phyloP scores from a whole-genome alignment of 1,140 invertebrate species.

The Ectropis grisescens region DNA sequence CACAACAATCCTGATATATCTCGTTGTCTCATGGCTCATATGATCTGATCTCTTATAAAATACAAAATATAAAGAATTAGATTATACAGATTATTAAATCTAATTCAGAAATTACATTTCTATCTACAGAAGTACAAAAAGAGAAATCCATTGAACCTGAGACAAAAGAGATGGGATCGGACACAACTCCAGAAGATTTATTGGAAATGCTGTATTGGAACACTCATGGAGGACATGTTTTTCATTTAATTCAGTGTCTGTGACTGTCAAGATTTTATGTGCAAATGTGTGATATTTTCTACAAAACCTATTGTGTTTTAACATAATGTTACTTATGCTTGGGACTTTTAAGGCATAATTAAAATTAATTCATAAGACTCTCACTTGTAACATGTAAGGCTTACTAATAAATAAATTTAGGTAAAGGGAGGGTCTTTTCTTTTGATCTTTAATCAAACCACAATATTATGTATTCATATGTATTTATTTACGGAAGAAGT shows the following conservation, averaged over 20 bases:
- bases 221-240: slow-evolving; percentile 67
- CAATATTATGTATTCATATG: slow-evolving; percentile 27
- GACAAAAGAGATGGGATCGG: slow-evolving; percentile 50
- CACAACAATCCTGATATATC: slow-evolving; percentile 72
- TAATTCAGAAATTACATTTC: slow-evolving; percentile 57
- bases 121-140: slow-evolving; percentile 67
- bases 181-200: slow-evolving; percentile 40
- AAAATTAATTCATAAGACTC: slow-evolving; percentile 13
- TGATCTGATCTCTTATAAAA: slow-evolving; percentile 58
- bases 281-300: no score
- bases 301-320: no score
- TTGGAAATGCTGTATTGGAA: slow-evolving; percentile 65
- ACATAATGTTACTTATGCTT: slow-evolving; percentile 22
- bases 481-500: slow-evolving; percentile 49
- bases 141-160: slow-evolving; percentile 57
- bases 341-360: slow-evolving; percentile 29
- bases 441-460: slow-evolving; percentile 38
- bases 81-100: slow-evolving; percentile 11
- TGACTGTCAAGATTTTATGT: slow-evolving; percentile 21
- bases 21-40: slow-evolving; percentile 72
- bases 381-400: slow-evolving; percentile 23
- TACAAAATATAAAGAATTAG: slow-evolving; percentile 16
- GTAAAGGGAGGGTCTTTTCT: slow-evolving; percentile 45
- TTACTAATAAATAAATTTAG: slow-evolving; percentile 47
- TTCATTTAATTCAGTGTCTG: slow-evolving; percentile 50